Base-by-base conservation (phyloP, 2,797 vertebrate species). In the Emys orbicularis region DNA sequence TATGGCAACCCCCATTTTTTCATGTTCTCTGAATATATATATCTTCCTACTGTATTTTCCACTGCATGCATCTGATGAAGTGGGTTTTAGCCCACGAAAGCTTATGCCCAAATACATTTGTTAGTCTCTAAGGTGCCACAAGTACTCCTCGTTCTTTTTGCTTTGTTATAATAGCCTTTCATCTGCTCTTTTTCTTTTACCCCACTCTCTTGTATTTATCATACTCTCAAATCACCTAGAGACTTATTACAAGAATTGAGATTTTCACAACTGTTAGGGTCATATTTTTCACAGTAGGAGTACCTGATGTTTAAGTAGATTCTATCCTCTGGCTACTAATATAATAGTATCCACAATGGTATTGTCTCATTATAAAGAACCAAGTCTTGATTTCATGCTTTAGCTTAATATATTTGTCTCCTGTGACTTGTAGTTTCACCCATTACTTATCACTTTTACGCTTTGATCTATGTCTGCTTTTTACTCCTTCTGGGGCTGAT, bases 391-490 rank as follows among this genome's bases (percentile, higher is more conserved):
- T 95, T 97, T 97, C 80, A 86, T 84, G 8, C 8, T 65, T 96
- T 83, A 93, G 21, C 56, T 88, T 94, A 72, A 72, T 5, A 11
- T 72, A 65, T 94, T 97, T 92, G 83, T 92, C 94, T 97, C 12
- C 1, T 91, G 44, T 86, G 79, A 53, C 92, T 96, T 97, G 95
- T 88, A 94, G 56, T 93, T 96, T 94, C 76, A 77, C 89, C 95
- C 87, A 96, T 95, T 90, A 95, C 77, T 81, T 93, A 93, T 81
- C 90, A 50, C 65, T 89, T 95, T 96, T 95, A 86, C 84, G 97
- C 87, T 96, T 96, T 95, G 95, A 80, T 97, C 95, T 96, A 34
- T 86, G 96, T 96, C 83, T 90, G 47, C 94, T 93, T 93, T 92
- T 96, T 95, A 89, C 86, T 97, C 94, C 89, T 94, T 91, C 93